phyloP scores from a whole-genome alignment of 2,888 invertebrate species.

The Cacoxenus indagator region DNA sequence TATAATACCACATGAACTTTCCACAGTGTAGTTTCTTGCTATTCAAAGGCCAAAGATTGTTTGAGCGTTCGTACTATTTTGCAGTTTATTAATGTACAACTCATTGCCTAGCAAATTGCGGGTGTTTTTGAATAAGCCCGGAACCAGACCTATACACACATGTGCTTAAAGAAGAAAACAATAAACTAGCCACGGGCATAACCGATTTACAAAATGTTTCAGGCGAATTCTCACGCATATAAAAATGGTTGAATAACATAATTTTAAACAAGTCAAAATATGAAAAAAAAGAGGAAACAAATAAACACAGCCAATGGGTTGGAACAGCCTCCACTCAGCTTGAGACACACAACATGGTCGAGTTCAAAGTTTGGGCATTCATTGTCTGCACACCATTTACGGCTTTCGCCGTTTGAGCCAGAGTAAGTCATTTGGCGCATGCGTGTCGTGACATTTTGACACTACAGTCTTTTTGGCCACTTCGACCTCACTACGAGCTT shows the following conservation, averaged over 20 bases:
- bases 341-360: slow-evolving; percentile 1
- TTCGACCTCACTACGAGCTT: not conserved
- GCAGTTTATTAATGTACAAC: slow-evolving; percentile 9
- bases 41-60: not conserved
- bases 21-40: not conserved
- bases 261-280: not conserved
- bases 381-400: not conserved
- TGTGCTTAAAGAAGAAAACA: slow-evolving; percentile 4
- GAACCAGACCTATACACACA: not conserved
- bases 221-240: slow-evolving; percentile 18
- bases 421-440: slow-evolving; percentile 21
- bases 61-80: not conserved
- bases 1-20: too few relatives aligned
- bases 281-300: not conserved
- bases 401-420: not conserved
- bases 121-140: not conserved
- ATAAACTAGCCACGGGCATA: slow-evolving; percentile 14
- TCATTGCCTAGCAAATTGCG: not conserved
- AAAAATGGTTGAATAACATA: slow-evolving; percentile 17
- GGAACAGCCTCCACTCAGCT: not conserved
- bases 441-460: slow-evolving; percentile 20
- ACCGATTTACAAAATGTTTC: slow-evolving; percentile 6
- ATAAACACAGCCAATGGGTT: slow-evolving; percentile 4
- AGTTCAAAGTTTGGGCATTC: slow-evolving; percentile 7
- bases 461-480: not conserved